Conservation (phyloP, 2,888 invertebrate species). For the Himalopsyche japonica region DNA sequence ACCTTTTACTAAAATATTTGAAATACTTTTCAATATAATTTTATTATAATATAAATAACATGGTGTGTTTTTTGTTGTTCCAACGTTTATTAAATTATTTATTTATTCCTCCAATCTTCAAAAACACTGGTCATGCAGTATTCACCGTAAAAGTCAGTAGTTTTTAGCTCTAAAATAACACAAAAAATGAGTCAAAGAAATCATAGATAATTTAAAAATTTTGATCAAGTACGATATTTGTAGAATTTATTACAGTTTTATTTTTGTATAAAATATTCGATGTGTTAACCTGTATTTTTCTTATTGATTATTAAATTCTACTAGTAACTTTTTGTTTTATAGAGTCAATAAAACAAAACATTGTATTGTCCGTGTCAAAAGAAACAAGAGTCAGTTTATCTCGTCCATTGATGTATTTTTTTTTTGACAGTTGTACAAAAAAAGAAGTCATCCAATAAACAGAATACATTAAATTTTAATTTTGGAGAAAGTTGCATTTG, state of each 20-base stretch:
- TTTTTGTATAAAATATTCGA: neutral
- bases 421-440: no score
- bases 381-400: no score
- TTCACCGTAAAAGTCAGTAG: neutral
- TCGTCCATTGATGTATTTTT: no score
- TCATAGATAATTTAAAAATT: neutral
- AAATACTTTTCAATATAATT: slow-evolving; percentile 20
- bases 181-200: neutral
- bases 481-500: no score
- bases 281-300: neutral
- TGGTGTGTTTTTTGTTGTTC: slow-evolving; percentile 13
- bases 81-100: slow-evolving; percentile 14
- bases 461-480: no score
- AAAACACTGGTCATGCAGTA: neutral
- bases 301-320: neutral
- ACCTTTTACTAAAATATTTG: slow-evolving; percentile 30
- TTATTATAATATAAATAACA: slow-evolving; percentile 11
- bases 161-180: neutral
- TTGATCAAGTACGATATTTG: neutral
- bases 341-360: neutral
- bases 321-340: neutral
- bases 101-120: slow-evolving; percentile 1
- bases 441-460: no score
- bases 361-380: no score
- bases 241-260: neutral